Evolutionary conservation across 2,888 invertebrate species (phyloP).

Genomic region (Agrochola circellaris): DNA sequence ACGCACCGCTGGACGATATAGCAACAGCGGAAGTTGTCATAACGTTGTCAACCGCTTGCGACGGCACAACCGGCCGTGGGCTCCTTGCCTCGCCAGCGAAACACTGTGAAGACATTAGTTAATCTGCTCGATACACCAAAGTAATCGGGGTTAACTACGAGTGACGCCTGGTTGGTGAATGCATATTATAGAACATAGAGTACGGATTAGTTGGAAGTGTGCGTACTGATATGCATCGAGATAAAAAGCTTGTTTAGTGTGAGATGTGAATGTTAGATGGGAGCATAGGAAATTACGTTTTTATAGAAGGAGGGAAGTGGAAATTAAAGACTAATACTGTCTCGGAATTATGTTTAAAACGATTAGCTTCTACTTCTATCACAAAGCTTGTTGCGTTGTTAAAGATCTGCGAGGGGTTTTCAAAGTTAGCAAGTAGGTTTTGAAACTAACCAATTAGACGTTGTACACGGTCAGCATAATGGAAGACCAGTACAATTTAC

Average conservation of each 20-base stretch:
- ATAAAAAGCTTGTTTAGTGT: constrained; percentile 20
- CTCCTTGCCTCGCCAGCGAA: constrained; percentile 72
- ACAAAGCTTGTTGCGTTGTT: background rate
- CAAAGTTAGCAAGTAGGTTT: too few relatives aligned
- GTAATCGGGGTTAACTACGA: constrained; percentile 61
- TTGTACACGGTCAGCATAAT: background rate
- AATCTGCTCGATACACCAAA: constrained; percentile 52
- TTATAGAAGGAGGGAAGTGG: constrained; percentile 10
- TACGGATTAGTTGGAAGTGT: constrained; percentile 26
- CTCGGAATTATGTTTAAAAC: background rate
- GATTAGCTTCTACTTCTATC: background rate
- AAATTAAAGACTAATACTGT: constrained; percentile 10
- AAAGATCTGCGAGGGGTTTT: background rate
- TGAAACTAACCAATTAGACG: background rate
- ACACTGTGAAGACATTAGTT: constrained; percentile 64
- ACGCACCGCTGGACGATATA: constrained; percentile 72
- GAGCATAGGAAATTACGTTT: constrained; percentile 44
- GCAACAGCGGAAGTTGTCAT: constrained; percentile 77
- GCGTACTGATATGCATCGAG: constrained; percentile 8
- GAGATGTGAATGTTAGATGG: constrained; percentile 31
- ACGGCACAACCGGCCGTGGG: constrained; percentile 73
- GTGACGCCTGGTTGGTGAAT: constrained; percentile 57
- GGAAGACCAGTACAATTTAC: background rate
- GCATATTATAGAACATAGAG: constrained; percentile 34
- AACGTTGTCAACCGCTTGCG: constrained; percentile 71